Base-by-base conservation (phyloP, 1,140 invertebrate genomes). In the Pararge aegeria region DNA sequence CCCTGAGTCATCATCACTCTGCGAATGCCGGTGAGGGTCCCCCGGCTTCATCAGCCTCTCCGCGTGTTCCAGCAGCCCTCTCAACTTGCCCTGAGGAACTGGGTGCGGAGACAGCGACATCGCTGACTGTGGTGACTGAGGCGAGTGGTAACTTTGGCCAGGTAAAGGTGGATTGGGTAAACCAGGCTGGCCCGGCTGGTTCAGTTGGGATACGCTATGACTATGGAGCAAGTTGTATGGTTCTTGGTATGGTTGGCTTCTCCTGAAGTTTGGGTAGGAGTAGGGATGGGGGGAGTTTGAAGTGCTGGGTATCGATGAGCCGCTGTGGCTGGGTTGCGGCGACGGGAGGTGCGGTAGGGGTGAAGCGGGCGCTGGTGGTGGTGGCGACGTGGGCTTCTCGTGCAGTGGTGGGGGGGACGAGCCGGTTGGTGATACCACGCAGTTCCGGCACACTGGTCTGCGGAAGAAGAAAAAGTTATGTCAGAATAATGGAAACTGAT, bases 1-100 rank as follows among this genome's bases (percentile, higher is more conserved):
- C 6, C 98, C 98, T 44, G 96, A 98, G 90, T 99, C 98, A 80
- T 99, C 97, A 87, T 99, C 98, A 44, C 96, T 97, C 74, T 98
- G 97, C 2, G 96, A 97, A 78, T 98, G 96, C 34, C 97, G 90
- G 75, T 97, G 96, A 64, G 95, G 95, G 79, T 96, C 93, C 38
- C 90, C 91, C 64, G 78, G 90, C 78, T 90, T 92, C 74, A 90
- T 89, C 52, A 92, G 72, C 42, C 83, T 55, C 57, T 88, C 85
- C 0, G 85, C 85, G 30, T 90, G 89, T 55, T 91, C 88, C 67
- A 92, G 80, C 16, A 91, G 74, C 2, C 85, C 91, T 27, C 91
- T 78, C 15, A 92, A 81, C 70, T 91, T 87, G 37, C 88, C 87
- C 54, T 81, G 83, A 0, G 77, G 78, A 4, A 87, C 88, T 7